These are phyloP conservation scores for Porphyrio hochstetteri DNA, from an alignment of 2,113 vertebrate genomes.

Conservation along the genomic window DNA sequence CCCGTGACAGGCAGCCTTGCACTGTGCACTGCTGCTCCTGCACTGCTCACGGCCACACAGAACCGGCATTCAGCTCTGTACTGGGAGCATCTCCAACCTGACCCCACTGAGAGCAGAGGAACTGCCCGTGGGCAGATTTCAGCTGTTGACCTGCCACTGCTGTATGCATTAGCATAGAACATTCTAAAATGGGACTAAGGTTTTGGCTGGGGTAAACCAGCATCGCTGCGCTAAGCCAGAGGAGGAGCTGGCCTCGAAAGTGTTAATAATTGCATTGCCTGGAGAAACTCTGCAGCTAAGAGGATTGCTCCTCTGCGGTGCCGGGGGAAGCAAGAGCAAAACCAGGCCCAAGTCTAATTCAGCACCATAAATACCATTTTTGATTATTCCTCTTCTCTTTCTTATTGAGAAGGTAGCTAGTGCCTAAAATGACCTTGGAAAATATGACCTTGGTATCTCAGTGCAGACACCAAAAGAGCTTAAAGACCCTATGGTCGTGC, in stretches of 20 bases:
- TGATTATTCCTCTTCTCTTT: background rate
- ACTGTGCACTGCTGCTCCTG: background rate
- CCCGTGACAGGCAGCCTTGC: rapidly evolving
- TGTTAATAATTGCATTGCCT: conserved; percentile 5
- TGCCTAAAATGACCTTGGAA: background rate
- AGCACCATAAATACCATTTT: background rate
- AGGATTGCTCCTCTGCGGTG: background rate
- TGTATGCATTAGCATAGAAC: background rate
- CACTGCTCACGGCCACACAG: background rate
- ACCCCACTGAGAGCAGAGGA: background rate
- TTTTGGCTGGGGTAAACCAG: background rate
- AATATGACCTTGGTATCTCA: background rate
- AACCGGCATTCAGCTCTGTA: background rate
- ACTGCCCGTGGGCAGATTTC: background rate
- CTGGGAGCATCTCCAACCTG: background rate
- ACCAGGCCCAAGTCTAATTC: background rate
- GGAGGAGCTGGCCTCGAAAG: background rate
- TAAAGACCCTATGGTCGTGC: rapidly evolving
- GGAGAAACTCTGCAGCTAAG: background rate
- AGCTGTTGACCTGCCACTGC: background rate
- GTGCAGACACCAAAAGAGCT: background rate
- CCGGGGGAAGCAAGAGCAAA: background rate
- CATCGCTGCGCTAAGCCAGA: background rate
- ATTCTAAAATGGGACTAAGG: background rate
- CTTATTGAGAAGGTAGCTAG: background rate